Conservation (phyloP, 2,888 invertebrate species). For the Drosophila maculinotata region DNA sequence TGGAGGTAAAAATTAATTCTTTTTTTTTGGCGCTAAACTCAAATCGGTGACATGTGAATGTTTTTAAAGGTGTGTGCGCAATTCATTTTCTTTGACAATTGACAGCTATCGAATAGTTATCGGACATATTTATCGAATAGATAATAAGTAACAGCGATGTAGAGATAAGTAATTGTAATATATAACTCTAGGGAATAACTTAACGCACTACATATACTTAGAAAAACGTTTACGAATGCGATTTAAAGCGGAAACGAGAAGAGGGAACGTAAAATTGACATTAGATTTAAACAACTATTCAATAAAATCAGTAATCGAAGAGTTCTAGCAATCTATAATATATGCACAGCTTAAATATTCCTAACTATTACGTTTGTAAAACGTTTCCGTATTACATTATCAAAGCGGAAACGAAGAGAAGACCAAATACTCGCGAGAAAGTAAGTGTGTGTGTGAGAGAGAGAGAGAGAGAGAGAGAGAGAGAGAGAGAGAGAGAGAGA, state of each 20-base stretch:
- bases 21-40: constrained; percentile 22
- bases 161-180: constrained; percentile 17
- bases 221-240: not conserved
- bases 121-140: constrained; percentile 51
- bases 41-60: constrained; percentile 27
- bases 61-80: constrained; percentile 55
- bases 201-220: not conserved
- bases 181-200: not conserved
- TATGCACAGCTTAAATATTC: no score
- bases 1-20: constrained; percentile 39
- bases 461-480: no score
- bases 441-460: no score
- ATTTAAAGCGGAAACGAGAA: no score
- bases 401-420: not conserved
- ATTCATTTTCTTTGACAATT: constrained; percentile 62
- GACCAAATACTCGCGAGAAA: no score
- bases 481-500: no score
- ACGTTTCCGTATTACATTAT: not conserved
- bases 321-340: no score
- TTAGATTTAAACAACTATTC: no score
- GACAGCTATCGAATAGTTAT: constrained; percentile 64
- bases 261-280: no score
- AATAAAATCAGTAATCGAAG: no score
- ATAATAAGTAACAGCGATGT: constrained; percentile 22
- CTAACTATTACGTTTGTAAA: no score